Evolutionary conservation across 2,797 vertebrate genomes (phyloP).

Genomic region (Mustela erminea): DNA sequence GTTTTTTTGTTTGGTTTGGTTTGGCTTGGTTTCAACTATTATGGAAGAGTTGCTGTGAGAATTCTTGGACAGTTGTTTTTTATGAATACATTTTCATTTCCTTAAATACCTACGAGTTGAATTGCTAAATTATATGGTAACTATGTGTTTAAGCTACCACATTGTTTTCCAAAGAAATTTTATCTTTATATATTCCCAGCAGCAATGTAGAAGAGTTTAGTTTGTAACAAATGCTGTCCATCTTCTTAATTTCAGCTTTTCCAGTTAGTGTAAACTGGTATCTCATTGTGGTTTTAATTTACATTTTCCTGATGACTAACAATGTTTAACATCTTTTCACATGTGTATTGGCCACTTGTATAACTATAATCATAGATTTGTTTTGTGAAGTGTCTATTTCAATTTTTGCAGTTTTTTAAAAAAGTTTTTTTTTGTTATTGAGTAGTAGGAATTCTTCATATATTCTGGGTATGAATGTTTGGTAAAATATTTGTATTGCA

Average conservation of each 20-base stretch:
- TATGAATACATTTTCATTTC: background rate
- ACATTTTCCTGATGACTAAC: background rate
- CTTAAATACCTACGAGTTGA: background rate
- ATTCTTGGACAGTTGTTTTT: background rate
- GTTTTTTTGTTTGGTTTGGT: background rate
- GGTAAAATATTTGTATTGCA: background rate
- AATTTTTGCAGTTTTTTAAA: background rate
- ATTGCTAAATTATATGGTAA: background rate
- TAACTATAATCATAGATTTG: background rate
- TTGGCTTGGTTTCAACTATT: background rate
- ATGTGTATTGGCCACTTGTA: background rate
- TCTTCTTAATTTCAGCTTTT: background rate
- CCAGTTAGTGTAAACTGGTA: background rate
- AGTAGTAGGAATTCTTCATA: background rate
- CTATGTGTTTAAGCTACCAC: background rate
- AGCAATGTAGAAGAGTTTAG: background rate
- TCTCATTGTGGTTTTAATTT: background rate
- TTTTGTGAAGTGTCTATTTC: background rate
- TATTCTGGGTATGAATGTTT: background rate
- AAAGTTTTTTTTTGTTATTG: background rate
- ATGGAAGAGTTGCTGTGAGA: background rate
- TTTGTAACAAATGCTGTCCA: background rate
- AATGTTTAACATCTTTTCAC: background rate
- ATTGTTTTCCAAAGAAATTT: background rate
- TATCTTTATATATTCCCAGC: background rate